Base-by-base conservation (phyloP, 2,888 invertebrate species). In the Euphydryas editha region DNA sequence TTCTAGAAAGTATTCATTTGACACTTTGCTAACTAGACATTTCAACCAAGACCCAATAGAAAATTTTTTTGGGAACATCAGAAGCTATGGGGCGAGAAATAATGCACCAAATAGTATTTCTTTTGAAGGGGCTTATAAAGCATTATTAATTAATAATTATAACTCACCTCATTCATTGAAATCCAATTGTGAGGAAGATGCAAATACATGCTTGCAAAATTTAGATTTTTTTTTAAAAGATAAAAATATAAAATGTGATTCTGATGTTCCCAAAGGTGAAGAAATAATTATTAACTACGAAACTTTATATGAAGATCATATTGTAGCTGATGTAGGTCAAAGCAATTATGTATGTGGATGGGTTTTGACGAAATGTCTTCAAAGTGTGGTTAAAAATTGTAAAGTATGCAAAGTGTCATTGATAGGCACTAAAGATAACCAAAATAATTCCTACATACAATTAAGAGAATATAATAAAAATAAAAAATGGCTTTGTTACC, bases 21-120 rank as follows among this genome's bases (percentile, higher is more conserved):
- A 71, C 42, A 15, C 39, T 30, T 39, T 67, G 47, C 24, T 62
- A 46, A 42, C 57, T 20, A 11, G n/a, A n/a, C n/a, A n/a, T n/a
- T n/a, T n/a, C n/a, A n/a, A n/a, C n/a, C n/a, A n/a, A n/a, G n/a
- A n/a, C n/a, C n/a, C n/a, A n/a, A n/a, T n/a, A n/a, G n/a, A n/a
- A n/a, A n/a, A n/a, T n/a, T n/a, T n/a, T n/a, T n/a, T n/a, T 67
- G 76, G 76, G n/a, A 75, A 67, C 55, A 74, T 78, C 18, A 72
- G 77, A 61, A 76, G 72, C 59, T 73, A 60, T 56, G 74, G 76
- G n/a, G 71, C 55, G 3, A 65, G 73, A 65, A 76, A 75, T 62
- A 59, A 39, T 11, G 64, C 73, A 11, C 75, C 75, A 5, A 72
- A 76, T 49, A 46, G 30, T 37, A 20, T 73, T 8, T 60, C 36